phyloP scores from a whole-genome alignment of 2,113 vertebrate genomes.

The Proteles cristata region DNA sequence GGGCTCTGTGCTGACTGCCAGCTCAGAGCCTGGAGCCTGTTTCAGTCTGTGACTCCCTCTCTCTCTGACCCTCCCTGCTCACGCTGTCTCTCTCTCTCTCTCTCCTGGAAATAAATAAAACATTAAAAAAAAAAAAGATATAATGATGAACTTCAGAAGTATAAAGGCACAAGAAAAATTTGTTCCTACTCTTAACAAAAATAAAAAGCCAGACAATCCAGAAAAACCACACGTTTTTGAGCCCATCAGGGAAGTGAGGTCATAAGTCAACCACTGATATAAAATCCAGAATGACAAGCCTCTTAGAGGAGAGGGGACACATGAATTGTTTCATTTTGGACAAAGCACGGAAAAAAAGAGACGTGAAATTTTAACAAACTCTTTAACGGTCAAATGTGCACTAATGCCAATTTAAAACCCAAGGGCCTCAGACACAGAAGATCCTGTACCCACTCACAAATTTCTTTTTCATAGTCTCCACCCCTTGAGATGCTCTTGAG shows the following conservation, averaged over 20 bases:
- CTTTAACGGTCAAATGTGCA: not conserved
- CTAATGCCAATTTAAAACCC: not conserved
- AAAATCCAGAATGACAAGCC: not conserved
- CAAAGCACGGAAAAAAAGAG: not conserved
- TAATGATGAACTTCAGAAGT: not conserved
- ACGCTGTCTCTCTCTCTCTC: too few species aligned
- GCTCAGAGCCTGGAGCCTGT: too few species aligned
- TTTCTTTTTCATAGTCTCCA: not conserved
- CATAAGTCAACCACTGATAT: not conserved
- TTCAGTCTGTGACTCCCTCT: too few species aligned
- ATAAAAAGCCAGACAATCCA: not conserved
- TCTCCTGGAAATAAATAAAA: too few species aligned
- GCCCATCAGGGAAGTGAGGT: not conserved
- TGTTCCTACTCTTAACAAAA: not conserved
- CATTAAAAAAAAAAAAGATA: too few species aligned
- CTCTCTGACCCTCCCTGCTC: too few species aligned
- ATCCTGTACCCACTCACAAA: not conserved
- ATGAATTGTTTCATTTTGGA: not conserved
- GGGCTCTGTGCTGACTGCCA: too few species aligned
- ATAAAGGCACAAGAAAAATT: not conserved
- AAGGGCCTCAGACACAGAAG: not conserved
- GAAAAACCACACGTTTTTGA: not conserved
- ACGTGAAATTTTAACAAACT: not conserved
- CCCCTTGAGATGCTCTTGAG: not conserved
- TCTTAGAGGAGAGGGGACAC: not conserved